Percentiles rank a stretch among this genome's conserved stretches.
These are phyloP conservation scores for Sorex fumeus DNA, from an alignment of 2,113 vertebrate species.

Conservation along the genomic window DNA sequence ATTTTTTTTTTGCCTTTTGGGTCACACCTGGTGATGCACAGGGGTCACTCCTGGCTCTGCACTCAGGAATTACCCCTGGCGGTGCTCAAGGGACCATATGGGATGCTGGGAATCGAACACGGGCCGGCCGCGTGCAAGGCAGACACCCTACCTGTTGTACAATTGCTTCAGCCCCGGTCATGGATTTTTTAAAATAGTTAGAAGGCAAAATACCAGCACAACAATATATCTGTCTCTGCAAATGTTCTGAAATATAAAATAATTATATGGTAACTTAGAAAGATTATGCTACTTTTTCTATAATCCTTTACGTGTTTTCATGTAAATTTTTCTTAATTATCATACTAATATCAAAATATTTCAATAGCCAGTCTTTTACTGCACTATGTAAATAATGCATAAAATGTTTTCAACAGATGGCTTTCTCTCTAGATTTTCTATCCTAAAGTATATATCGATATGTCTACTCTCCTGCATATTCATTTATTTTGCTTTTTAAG, in stretches of 20 bases:
- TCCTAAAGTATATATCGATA: neutral
- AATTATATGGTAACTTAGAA: conserved; percentile 64
- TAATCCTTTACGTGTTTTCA: conserved; percentile 52
- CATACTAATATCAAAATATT: conserved; percentile 46
- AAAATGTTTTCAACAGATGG: neutral
- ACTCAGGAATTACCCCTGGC: too few relatives aligned
- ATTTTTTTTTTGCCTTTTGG: too few relatives aligned
- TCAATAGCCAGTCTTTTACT: neutral
- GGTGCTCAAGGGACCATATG: too few relatives aligned
- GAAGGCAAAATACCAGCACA: conserved; percentile 12
- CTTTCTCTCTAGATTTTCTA: neutral
- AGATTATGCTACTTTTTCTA: conserved; percentile 9
- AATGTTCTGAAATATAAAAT: conserved; percentile 10
- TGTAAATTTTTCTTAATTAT: conserved; percentile 46
- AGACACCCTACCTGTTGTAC: too few relatives aligned
- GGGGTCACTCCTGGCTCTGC: too few relatives aligned
- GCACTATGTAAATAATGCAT: neutral
- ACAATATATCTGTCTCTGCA: neutral
- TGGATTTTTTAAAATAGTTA: conserved; percentile 53
- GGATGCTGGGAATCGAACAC: too few relatives aligned
- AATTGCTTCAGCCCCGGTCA: too few relatives aligned
- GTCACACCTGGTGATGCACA: too few relatives aligned
- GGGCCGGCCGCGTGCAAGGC: too few relatives aligned
- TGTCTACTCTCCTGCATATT: conserved; percentile 31
- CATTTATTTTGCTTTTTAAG: conserved; percentile 86